phyloP scores from a whole-genome alignment of 2,113 vertebrate genomes.

The Amazona vittata region DNA sequence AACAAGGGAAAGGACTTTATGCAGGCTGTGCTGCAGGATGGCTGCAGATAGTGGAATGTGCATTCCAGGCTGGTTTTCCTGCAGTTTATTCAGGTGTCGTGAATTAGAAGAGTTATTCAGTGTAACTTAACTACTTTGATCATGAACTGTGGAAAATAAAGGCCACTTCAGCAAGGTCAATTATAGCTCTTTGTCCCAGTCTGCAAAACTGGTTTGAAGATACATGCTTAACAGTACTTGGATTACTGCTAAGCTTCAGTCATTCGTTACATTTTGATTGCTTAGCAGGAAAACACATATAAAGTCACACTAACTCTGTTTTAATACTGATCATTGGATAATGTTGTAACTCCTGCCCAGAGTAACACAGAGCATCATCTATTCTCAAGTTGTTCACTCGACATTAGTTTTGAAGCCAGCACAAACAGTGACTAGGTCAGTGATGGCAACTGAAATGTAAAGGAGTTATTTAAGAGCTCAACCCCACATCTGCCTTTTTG shows the following conservation, averaged over 20 bases:
- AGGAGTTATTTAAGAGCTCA: not conserved
- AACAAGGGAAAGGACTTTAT: not conserved
- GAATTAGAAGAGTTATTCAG: slow-evolving; percentile 12
- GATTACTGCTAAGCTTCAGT: not conserved
- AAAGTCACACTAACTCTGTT: not conserved
- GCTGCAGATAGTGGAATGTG: not conserved
- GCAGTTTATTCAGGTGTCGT: not conserved
- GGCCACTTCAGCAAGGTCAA: not conserved
- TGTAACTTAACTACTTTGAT: slow-evolving; percentile 8
- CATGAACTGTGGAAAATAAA: slow-evolving; percentile 1
- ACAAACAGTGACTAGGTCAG: not conserved
- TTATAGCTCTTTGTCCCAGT: not conserved
- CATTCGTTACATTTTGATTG: not conserved
- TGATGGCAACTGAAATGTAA: not conserved
- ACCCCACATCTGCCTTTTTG: not conserved
- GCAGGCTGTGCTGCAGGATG: not conserved
- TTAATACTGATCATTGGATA: not conserved
- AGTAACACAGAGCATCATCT: not conserved
- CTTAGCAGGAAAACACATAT: not conserved
- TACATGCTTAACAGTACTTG: not conserved
- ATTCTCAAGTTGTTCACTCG: not conserved
- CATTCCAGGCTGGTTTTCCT: not conserved
- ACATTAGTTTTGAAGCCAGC: not conserved
- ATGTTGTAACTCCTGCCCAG: not conserved
- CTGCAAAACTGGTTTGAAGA: not conserved